These are phyloP conservation scores for Tauraco erythrolophus DNA, from an alignment of 2,113 vertebrate species.

Conservation along the genomic window DNA sequence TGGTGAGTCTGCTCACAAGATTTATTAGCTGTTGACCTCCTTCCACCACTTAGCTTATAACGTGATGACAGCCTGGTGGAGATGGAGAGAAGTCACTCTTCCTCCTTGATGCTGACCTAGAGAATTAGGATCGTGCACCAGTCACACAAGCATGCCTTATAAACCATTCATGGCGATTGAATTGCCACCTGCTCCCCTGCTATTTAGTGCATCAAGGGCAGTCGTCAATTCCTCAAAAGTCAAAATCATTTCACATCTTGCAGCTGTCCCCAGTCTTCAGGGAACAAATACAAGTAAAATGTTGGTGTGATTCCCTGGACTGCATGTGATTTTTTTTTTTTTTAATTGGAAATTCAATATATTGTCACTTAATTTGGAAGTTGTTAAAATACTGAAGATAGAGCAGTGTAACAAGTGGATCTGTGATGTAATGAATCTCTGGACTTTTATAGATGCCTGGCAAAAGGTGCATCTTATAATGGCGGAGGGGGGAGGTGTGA, in stretches of 20 bases:
- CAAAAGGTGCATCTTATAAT: neutral
- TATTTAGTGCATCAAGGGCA: constrained; percentile 22
- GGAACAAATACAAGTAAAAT: neutral
- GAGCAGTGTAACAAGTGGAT: neutral
- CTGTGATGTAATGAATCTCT: neutral
- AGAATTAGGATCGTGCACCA: constrained; percentile 40
- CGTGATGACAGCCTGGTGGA: neutral
- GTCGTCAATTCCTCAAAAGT: constrained; percentile 15
- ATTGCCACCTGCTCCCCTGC: neutral
- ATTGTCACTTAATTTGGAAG: neutral
- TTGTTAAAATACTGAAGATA: neutral
- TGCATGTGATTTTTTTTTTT: neutral
- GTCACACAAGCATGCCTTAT: neutral
- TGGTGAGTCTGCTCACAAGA: constrained; percentile 15
- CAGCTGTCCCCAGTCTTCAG: neutral
- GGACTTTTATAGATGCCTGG: neutral
- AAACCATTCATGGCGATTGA: neutral
- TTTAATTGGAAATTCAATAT: neutral
- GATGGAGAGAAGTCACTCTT: constrained; percentile 1
- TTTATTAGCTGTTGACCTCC: constrained; percentile 52
- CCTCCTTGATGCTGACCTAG: constrained; percentile 25
- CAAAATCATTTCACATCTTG: neutral
- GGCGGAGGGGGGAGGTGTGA: fast-evolving
- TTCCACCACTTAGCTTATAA: constrained; percentile 23
- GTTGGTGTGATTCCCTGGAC: neutral